Evolutionary conservation across 1,140 invertebrate genomes (phyloP), one percentile per base, ranked within the genome.

Genomic region (Cyphomyrmex costatus): DNA sequence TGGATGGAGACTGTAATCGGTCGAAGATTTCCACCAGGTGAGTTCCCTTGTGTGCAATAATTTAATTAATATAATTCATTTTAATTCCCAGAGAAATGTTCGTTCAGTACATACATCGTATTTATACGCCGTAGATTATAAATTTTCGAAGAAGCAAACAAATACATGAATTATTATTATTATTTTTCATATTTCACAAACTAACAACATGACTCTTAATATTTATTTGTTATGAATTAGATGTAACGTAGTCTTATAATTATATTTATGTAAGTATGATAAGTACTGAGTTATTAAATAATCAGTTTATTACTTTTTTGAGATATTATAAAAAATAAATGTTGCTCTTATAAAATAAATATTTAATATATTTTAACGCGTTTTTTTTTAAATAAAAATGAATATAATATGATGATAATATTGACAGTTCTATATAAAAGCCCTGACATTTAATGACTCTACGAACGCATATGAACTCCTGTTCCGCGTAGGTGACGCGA

Each of bases 1-100:
- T 99, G 99, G 99, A 98, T 99, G 85, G 98, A 99, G 95, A 94
- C 96, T 51, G 96, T 99, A 73, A 96, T 98, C 68, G 98, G 98
- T 58, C 97, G 98, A 92, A 97, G 97, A 95, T 98, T 99, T 95
- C 98, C 98, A 86, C 96, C 96, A 92, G 97, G 96, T 95, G 96
- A 97, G 85, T 46, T 63, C 21, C 36, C 10, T 42, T 42, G 36
- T 10, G 10, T 56, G 80, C 6, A 66, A 77, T 16, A 49, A 46
- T 53, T 68, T 86, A 27, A 66, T 66, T 61, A 24, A 61, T 51
- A 33, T 46, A 49, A 78, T 60, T 74, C 3, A 8, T 74, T 1
- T 80, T 51, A 36, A 80, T 66, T 63, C 10, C 63, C 8, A 63
- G n/a, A 61, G 14, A 86, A 86, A 51, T 68, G 0, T 56, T n/a